Percentiles rank a stretch among this genome's conserved stretches.
phyloP scores from a whole-genome alignment of 2,888 invertebrate genomes.

The Gari tellinella region DNA sequence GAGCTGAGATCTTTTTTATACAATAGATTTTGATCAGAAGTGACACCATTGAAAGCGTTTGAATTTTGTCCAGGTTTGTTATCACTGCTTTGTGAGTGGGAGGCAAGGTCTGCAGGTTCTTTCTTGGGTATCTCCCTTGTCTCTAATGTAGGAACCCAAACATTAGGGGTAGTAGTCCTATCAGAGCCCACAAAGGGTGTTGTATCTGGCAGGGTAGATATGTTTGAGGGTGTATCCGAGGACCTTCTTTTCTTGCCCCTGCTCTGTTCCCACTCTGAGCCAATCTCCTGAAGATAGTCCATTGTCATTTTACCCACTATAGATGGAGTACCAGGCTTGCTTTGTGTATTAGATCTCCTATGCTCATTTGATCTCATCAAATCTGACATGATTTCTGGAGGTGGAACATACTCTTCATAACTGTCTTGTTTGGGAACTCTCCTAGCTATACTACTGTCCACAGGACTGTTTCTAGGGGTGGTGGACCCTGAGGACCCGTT shows the following conservation, averaged over 20 bases:
- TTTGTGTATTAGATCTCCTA: constrained; percentile 53
- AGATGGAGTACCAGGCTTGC: constrained; percentile 60
- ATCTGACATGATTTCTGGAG: constrained; percentile 70
- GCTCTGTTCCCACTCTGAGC: constrained; percentile 67
- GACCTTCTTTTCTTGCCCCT: not conserved
- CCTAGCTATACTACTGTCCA: not conserved
- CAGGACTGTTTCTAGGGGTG: too few species aligned
- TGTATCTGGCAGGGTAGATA: constrained; percentile 3
- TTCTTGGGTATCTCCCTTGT: not conserved
- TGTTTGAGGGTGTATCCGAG: not conserved
- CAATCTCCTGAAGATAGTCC: constrained; percentile 74
- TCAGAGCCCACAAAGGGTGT: constrained; percentile 52
- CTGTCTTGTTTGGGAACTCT: not conserved
- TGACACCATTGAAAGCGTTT: too few species aligned
- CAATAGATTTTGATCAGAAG: too few species aligned
- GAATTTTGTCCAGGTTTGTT: not conserved
- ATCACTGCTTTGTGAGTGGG: too few species aligned
- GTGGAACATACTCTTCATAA: constrained; percentile 51
- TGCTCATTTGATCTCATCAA: constrained; percentile 60
- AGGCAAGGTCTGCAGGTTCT: too few species aligned
- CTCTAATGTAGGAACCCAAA: constrained; percentile 46
- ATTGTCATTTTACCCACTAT: constrained; percentile 69
- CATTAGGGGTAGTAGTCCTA: constrained; percentile 48
- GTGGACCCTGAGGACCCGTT: too few species aligned
- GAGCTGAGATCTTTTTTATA: too few species aligned